A percentile compares a stretch with the other conserved stretches of the same genome.
phyloP scores from a whole-genome alignment of 2,888 invertebrate species.

The Chrysolina americana region DNA sequence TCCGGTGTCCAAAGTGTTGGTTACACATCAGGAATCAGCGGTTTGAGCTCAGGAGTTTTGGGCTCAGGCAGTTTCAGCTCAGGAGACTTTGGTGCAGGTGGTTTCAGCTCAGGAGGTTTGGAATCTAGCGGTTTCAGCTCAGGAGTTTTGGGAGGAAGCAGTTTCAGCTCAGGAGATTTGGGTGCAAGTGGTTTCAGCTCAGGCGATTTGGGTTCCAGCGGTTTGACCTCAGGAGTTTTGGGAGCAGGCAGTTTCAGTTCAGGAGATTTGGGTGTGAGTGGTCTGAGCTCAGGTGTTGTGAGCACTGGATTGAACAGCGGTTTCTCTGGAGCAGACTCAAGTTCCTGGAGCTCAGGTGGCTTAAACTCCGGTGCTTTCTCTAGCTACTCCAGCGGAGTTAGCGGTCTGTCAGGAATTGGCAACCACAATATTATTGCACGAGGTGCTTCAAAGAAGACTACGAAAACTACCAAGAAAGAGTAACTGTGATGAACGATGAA shows the following conservation, averaged over 20 bases:
- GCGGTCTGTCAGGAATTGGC: neutral
- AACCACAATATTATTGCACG: conserved; percentile 36
- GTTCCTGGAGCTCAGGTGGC: conserved; percentile 5
- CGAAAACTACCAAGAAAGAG: conserved; percentile 23
- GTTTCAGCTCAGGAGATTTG: neutral
- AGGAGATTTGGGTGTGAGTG: conserved; percentile 5
- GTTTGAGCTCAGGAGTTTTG: neutral
- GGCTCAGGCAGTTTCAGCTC: neutral
- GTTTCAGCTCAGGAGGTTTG: neutral
- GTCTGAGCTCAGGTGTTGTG: neutral
- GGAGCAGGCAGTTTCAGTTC: neutral
- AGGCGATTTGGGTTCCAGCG: neutral
- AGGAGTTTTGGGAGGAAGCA: neutral
- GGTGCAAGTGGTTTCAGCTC: conserved; percentile 11
- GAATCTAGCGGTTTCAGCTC: neutral
- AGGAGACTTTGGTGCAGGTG: neutral
- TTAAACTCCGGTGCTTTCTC: neutral
- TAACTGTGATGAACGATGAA: conserved; percentile 21
- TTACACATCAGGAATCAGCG: too few relatives aligned
- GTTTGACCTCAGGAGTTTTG: neutral
- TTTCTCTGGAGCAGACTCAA: neutral
- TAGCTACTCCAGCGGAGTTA: neutral
- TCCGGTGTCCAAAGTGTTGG: conserved; percentile 16
- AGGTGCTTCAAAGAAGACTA: conserved; percentile 12
- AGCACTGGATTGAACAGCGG: conserved; percentile 28